Conservation (phyloP, 1,140 invertebrate genomes). For the Achroia grisella region DNA sequence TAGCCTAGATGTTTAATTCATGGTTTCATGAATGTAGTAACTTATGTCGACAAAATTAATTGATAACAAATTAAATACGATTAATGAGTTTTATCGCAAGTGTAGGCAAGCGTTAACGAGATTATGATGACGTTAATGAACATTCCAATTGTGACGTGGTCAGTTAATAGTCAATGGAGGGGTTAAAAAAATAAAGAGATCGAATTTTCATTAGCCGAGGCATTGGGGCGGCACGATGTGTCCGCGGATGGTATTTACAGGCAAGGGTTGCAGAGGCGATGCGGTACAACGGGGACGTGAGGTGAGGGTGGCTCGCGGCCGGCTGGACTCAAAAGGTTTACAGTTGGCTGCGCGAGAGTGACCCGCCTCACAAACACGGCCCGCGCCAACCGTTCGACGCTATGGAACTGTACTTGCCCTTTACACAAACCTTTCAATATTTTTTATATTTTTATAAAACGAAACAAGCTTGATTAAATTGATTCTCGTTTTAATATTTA, state of each 20-base stretch:
- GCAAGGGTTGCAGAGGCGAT: constrained; percentile 2
- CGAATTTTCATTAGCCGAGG: constrained; percentile 67
- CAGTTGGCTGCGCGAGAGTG: constrained; percentile 67
- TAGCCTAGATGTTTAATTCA: too few species aligned
- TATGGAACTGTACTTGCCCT: constrained; percentile 47
- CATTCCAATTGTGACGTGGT: constrained; percentile 41
- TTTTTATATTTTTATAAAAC: constrained; percentile 32
- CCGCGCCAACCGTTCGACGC: constrained; percentile 34
- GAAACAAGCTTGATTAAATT: not conserved
- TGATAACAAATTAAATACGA: constrained; percentile 11
- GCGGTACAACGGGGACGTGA: constrained; percentile 6
- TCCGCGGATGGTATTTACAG: constrained; percentile 56
- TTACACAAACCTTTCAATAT: constrained; percentile 29
- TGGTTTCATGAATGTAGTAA: too few species aligned
- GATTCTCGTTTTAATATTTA: too few species aligned
- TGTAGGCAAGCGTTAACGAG: constrained; percentile 4
- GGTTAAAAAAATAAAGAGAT: constrained; percentile 58
- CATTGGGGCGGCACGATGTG: constrained; percentile 62
- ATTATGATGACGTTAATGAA: constrained; percentile 22
- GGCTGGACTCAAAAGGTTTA: constrained; percentile 64
- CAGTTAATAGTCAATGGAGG: constrained; percentile 32
- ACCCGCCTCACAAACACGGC: constrained; percentile 66
- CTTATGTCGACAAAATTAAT: too few species aligned
- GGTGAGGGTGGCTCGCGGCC: constrained; percentile 39
- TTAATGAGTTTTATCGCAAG: constrained; percentile 17